Percentiles rank a stretch among this genome's conserved stretches.
These are phyloP conservation scores for Coleophora flavipennella DNA, from an alignment of 2,888 invertebrate species.

Conservation along the genomic window DNA sequence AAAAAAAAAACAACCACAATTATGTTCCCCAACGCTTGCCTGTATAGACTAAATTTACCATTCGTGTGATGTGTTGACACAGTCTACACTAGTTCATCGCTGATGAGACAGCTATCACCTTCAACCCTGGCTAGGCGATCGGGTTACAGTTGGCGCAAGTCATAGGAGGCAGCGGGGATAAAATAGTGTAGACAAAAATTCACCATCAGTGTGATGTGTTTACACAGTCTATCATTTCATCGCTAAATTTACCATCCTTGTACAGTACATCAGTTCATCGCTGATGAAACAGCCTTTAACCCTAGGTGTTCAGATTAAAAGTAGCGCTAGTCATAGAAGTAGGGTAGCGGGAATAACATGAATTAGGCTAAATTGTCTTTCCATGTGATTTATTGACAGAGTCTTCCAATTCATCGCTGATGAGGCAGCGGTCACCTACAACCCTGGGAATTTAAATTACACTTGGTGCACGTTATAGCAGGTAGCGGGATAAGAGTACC, in stretches of 20 bases:
- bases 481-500: conserved; percentile 11
- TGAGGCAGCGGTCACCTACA: conserved; percentile 21
- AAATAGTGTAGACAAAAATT: conserved; percentile 13
- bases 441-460: conserved; percentile 34
- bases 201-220: conserved; percentile 30
- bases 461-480: conserved; percentile 10
- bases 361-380: conserved; percentile 13
- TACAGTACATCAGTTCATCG: conserved; percentile 43
- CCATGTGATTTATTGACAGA: conserved; percentile 43
- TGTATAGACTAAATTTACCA: conserved; percentile 20
- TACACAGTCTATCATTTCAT: conserved; percentile 56
- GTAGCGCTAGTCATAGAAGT: conserved; percentile 8
- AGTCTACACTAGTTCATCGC: conserved; percentile 43
- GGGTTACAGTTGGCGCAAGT: conserved; percentile 24
- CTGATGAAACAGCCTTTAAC: conserved; percentile 27
- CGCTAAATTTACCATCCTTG: conserved; percentile 26
- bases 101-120: conserved; percentile 20
- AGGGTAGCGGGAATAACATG: conserved; percentile 8
- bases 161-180: conserved; percentile 8
- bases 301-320: conserved; percentile 31
- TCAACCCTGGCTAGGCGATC: conserved; percentile 32
- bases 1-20: too few relatives aligned
- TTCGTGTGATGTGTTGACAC: conserved; percentile 34
- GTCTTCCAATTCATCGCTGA: conserved; percentile 39
- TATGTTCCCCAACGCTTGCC: too few relatives aligned